These are phyloP conservation scores for Pogonophryne albipinna DNA, from an alignment of 2,797 vertebrate genomes.

Conservation along the genomic window DNA sequence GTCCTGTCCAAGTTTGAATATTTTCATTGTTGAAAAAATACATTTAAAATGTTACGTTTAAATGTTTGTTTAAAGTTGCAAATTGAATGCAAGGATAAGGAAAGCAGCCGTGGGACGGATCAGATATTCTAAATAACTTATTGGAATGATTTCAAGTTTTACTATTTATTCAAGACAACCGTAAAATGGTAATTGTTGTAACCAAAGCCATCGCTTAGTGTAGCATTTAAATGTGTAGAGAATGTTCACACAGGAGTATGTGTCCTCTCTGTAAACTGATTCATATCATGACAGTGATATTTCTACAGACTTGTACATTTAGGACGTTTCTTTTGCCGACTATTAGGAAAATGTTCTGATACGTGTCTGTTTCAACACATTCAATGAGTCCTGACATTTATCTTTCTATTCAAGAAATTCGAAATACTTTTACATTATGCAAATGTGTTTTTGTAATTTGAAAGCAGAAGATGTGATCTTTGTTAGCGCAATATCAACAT, in stretches of 20 bases:
- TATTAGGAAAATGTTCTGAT: not conserved
- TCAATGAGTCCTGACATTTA: not conserved
- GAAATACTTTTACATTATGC: not conserved
- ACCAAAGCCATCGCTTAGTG: not conserved
- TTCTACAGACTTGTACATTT: not conserved
- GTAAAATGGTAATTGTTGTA: not conserved
- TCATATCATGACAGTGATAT: not conserved
- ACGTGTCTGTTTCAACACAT: not conserved
- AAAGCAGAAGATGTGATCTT: not conserved
- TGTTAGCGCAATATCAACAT: not conserved
- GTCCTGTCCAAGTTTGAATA: not conserved
- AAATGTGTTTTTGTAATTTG: not conserved
- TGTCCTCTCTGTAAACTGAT: not conserved
- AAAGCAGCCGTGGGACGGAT: slow-evolving; percentile 1
- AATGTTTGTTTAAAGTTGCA: slow-evolving; percentile 13
- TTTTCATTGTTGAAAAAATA: not conserved
- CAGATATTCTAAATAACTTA: slow-evolving; percentile 10
- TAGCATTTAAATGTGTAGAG: slow-evolving; percentile 4
- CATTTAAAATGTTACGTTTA: not conserved
- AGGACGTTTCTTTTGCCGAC: not conserved
- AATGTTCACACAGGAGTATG: not conserved
- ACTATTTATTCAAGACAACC: slow-evolving; percentile 28
- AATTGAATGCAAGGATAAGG: not conserved
- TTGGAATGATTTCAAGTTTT: slow-evolving; percentile 31
- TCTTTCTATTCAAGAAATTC: not conserved